A percentile compares a stretch with the other conserved stretches of the same genome.
These are phyloP conservation scores for Conger conger DNA, from an alignment of 2,113 vertebrate species.

Conservation along the genomic window DNA sequence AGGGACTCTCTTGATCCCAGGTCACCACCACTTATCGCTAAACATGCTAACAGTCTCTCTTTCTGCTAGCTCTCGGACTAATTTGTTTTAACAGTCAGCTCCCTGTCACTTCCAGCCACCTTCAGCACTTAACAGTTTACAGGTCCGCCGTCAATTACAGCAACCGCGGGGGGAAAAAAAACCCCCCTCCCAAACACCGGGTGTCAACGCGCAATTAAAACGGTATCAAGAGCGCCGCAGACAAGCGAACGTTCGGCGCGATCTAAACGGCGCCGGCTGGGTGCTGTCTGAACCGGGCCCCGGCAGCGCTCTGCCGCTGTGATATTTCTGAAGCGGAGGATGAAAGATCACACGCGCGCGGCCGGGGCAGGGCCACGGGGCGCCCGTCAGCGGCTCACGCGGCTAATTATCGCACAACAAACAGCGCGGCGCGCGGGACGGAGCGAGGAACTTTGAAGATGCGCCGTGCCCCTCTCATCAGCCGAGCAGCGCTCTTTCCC, in stretches of 20 bases:
- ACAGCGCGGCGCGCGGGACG: not conserved
- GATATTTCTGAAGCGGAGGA: not conserved
- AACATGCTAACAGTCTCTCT: not conserved
- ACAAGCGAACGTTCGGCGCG: conserved; percentile 30
- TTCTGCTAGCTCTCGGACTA: not conserved
- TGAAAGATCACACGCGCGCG: not conserved
- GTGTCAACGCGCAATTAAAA: not conserved
- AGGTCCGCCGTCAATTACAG: conserved; percentile 15
- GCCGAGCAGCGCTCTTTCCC: not conserved
- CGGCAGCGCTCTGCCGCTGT: not conserved
- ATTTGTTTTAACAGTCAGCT: not conserved
- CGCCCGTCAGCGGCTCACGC: conserved; percentile 24
- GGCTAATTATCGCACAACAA: conserved; percentile 21
- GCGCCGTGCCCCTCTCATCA: too few species aligned
- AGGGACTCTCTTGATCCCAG: not conserved
- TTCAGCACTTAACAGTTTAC: not conserved
- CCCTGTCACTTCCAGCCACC: not conserved
- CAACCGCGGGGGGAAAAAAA: not conserved
- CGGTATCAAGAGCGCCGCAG: conserved; percentile 55
- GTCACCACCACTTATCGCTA: not conserved
- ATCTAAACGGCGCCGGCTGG: not conserved
- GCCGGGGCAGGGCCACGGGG: not conserved
- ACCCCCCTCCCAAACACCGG: not conserved
- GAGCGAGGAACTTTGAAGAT: not conserved
- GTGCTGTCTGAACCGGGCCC: conserved; percentile 11